Base-by-base conservation (phyloP, 2,888 invertebrate genomes). In the Mystacides longicornis region DNA sequence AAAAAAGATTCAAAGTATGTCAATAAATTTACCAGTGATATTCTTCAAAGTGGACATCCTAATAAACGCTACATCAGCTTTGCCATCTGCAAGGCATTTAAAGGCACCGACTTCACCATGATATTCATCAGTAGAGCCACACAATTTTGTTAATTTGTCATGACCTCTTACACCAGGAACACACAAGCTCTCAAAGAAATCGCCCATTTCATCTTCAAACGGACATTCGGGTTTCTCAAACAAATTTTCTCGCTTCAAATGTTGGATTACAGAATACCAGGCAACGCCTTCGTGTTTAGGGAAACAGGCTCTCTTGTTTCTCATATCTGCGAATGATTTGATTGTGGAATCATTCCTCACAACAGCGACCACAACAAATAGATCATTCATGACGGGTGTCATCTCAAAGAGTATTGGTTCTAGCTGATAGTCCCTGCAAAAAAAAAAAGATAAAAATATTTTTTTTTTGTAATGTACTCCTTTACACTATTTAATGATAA, bases 1-100 rank as follows among this genome's bases (percentile, higher is more conserved):
- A 31, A 14, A 31, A 31, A 7, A 31, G 31, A 9, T 31, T 31
- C 14, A 14, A 7, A 14, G 7, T 31, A 14, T 14, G 14, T 9
- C 7, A 9, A 31, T 31, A 16, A 33, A 53, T 71, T 69, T 63
- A 81, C 85, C 80, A 61, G 77, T 72, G 63, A 83, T 80, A 64
- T 81, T 79, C 56, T 82, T 80, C 46, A 79, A 79, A 1, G 80
- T 78, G 21, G 74, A 73, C 59, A 84, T 79, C 62, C 82, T 82
- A 1, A 92, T 71, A 63, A 93, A 91, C 0, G 90, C 90, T 0
- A 92, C 89, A 64, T 92, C 90, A 3, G 80, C 87, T 57, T 75
- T 77, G 0, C 81, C 83, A 59, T 84, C 81, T 1, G 80, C 73
- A 14, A 92, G 69, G 60, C 88, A 87, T 52, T 79, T 72, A 33